Percentiles rank a stretch among this genome's conserved stretches.
Evolutionary conservation across 2,888 invertebrate species (phyloP).

Genomic region (Carterocephalus palaemon): DNA sequence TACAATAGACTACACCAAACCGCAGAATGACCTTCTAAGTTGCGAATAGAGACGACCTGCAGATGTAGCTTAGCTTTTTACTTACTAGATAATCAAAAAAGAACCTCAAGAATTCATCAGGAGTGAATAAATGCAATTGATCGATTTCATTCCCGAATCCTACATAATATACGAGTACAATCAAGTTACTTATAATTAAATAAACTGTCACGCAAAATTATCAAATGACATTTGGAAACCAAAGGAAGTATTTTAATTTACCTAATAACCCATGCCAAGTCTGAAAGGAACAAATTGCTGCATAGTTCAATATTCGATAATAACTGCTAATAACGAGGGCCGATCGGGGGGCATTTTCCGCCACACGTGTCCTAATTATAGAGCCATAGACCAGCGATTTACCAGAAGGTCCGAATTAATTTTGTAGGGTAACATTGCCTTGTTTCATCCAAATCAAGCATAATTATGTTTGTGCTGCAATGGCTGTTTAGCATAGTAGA

Average conservation of each 20-base stretch:
- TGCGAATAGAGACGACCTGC: too few species aligned
- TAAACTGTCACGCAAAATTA: not conserved
- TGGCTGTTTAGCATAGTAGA: too few species aligned
- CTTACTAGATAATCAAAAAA: too few species aligned
- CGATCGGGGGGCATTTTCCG: conserved; percentile 33
- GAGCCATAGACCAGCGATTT: conserved; percentile 9
- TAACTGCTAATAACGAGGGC: conserved; percentile 15
- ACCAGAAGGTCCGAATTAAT: too few species aligned
- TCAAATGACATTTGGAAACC: conserved; percentile 19
- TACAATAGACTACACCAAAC: too few species aligned
- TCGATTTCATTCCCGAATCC: conserved; percentile 10
- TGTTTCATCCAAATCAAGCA: too few species aligned
- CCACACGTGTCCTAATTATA: conserved; percentile 49
- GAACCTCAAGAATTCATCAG: too few species aligned
- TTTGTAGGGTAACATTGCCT: too few species aligned
- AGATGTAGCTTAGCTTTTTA: too few species aligned
- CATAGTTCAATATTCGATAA: conserved; percentile 12
- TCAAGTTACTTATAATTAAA: conserved; percentile 26
- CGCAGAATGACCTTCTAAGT: too few species aligned
- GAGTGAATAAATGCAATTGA: too few species aligned
- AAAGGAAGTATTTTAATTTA: conserved; percentile 33
- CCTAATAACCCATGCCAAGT: conserved; percentile 14
- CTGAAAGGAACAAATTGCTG: not conserved
- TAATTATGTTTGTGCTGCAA: too few species aligned
- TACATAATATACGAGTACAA: conserved; percentile 6